phyloP scores from a whole-genome alignment of 2,888 invertebrate species.

The Euspilapteryx auroguttella region DNA sequence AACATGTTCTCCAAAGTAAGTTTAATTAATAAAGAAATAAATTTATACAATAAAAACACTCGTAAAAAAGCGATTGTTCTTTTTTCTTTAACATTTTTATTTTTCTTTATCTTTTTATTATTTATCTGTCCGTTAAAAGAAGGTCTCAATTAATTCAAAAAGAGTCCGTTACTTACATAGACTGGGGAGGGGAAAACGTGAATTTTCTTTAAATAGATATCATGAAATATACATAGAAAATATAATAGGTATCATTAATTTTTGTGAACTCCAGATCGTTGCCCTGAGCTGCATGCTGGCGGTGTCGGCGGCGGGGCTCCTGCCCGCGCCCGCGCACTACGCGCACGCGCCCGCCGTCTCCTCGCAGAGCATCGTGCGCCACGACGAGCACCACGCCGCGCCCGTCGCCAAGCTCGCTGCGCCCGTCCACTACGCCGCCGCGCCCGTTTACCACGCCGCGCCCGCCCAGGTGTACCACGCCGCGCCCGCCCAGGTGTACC shows the following conservation, averaged over 20 bases:
- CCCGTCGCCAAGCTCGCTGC: slow-evolving; percentile 5
- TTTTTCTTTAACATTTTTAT: too few species aligned
- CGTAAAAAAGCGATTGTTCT: too few species aligned
- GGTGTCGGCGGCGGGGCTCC: slow-evolving; percentile 4
- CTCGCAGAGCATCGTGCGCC: slow-evolving; percentile 33
- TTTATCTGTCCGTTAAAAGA: too few species aligned
- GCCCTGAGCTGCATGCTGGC: slow-evolving; percentile 20
- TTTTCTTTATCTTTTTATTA: too few species aligned
- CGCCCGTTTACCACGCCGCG: slow-evolving; percentile 12
- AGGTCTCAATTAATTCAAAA: too few species aligned
- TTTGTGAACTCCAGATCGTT: neutral
- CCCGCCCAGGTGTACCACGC: slow-evolving; percentile 15
- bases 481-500: slow-evolving; percentile 9
- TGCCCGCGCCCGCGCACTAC: slow-evolving; percentile 5
- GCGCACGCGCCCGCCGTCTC: slow-evolving; percentile 10
- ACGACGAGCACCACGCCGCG: slow-evolving; percentile 15
- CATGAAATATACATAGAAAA: too few species aligned
- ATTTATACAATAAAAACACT: neutral
- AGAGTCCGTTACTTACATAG: too few species aligned
- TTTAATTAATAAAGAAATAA: slow-evolving; percentile 5
- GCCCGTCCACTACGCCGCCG: slow-evolving; percentile 2
- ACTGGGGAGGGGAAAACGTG: too few species aligned
- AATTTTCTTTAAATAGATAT: too few species aligned
- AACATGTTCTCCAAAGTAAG: slow-evolving; percentile 47
- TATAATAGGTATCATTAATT: too few species aligned